phyloP scores from a whole-genome alignment of 2,888 invertebrate genomes.

The Unio delphinus region DNA sequence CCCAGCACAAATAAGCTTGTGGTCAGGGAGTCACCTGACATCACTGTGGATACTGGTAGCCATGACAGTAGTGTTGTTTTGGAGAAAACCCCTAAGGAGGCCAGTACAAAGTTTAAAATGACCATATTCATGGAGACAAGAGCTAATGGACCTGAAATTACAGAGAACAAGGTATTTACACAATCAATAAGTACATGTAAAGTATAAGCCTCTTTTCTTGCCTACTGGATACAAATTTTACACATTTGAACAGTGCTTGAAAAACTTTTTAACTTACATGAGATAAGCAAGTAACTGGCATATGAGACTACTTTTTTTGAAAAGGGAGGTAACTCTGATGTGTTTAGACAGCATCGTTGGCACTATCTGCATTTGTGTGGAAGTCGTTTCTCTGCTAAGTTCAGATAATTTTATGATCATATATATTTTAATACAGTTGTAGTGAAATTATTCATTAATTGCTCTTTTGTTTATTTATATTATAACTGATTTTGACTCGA shows the following conservation, averaged over 20 bases:
- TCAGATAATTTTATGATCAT: too few relatives aligned
- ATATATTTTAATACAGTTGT: too few relatives aligned
- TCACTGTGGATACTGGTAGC: conserved; percentile 22
- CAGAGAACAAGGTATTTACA: conserved; percentile 26
- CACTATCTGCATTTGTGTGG: too few relatives aligned
- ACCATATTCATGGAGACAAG: conserved; percentile 26
- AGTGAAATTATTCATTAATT: too few relatives aligned
- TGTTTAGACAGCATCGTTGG: too few relatives aligned
- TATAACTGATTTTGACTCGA: too few relatives aligned
- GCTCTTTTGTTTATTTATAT: too few relatives aligned
- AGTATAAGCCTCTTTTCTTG: background rate
- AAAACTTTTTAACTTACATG: too few relatives aligned
- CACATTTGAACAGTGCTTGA: background rate
- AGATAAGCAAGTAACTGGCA: too few relatives aligned
- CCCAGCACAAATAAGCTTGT: conserved; percentile 71
- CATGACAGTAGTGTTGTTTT: conserved; percentile 22
- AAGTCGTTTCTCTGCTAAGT: too few relatives aligned
- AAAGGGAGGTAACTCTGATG: too few relatives aligned
- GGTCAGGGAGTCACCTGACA: conserved; percentile 33
- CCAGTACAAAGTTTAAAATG: conserved; percentile 24
- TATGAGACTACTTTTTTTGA: too few relatives aligned
- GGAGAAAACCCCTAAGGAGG: conserved; percentile 16
- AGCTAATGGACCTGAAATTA: conserved; percentile 10
- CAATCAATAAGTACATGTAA: background rate
- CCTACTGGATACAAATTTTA: background rate